Evolutionary conservation across 1,140 invertebrate species (phyloP).

Genomic region (Littorina saxatilis): DNA sequence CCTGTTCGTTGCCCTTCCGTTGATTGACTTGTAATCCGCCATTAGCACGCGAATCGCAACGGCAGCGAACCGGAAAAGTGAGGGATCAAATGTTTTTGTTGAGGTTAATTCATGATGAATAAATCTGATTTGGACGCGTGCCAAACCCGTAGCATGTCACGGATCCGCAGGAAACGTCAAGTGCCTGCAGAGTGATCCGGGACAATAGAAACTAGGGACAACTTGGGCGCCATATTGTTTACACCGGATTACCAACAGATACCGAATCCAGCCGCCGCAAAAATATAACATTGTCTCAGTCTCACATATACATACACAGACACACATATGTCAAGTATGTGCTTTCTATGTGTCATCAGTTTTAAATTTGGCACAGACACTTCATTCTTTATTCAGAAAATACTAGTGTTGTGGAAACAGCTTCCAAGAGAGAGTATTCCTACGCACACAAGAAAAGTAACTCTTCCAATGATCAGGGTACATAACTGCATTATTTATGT

Average conservation of each 20-base stretch:
- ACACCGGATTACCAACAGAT: conserved; percentile 8
- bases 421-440: no score
- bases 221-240: conserved; percentile 13
- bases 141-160: neutral
- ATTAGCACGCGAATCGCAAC: neutral
- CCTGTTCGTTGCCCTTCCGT: no score
- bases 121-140: neutral
- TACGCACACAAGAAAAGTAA: no score
- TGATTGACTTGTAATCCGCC: conserved; percentile 13
- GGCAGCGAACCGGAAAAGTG: neutral
- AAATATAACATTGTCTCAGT: no score
- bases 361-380: no score
- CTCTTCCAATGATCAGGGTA: no score
- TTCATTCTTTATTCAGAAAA: no score
- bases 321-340: no score
- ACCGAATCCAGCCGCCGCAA: neutral
- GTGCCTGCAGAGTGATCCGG: neutral
- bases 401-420: no score
- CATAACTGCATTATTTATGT: no score
- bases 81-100: neutral
- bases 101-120: neutral
- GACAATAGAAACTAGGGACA: neutral
- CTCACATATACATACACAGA: neutral
- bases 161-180: neutral
- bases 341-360: no score